phyloP scores from a whole-genome alignment of 1,140 invertebrate species.

The Aphaenogaster rudis region DNA sequence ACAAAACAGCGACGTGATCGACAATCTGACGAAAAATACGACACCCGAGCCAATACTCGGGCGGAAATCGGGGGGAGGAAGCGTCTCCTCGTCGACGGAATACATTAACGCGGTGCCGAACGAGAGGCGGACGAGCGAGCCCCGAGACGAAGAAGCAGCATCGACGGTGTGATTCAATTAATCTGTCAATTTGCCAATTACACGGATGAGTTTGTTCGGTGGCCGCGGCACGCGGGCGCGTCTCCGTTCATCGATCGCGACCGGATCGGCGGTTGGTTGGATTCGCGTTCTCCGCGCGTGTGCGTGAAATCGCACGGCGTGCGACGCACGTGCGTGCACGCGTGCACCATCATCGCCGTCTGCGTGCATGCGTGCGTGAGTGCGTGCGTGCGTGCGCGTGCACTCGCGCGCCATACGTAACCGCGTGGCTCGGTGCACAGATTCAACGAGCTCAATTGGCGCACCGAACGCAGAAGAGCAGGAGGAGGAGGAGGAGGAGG shows the following conservation, averaged over 20 bases:
- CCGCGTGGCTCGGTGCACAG: slow-evolving; percentile 85
- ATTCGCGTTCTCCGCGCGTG: slow-evolving; percentile 11
- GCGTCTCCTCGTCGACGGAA: slow-evolving; percentile 42
- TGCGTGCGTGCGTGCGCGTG: slow-evolving; percentile 65
- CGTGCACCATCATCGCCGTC: slow-evolving; percentile 31
- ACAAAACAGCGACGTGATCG: neutral
- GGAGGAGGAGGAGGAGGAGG: slow-evolving; percentile 64
- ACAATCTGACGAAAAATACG: slow-evolving; percentile 4
- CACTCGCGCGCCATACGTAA: slow-evolving; percentile 77
- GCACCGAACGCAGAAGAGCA: slow-evolving; percentile 75
- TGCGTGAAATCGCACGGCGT: slow-evolving; percentile 36
- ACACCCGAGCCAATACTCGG: neutral
- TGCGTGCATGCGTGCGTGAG: slow-evolving; percentile 53
- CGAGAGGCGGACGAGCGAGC: slow-evolving; percentile 34
- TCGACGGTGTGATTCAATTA: slow-evolving; percentile 85
- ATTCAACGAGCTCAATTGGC: slow-evolving; percentile 87
- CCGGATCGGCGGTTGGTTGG: slow-evolving; percentile 74
- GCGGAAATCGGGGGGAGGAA: neutral
- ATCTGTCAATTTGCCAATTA: slow-evolving; percentile 87
- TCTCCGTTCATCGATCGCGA: slow-evolving; percentile 81
- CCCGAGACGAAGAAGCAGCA: slow-evolving; percentile 70
- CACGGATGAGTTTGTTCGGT: slow-evolving; percentile 86
- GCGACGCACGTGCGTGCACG: slow-evolving; percentile 55
- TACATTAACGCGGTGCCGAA: slow-evolving; percentile 62
- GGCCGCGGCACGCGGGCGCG: slow-evolving; percentile 73